Conservation (phyloP, 2,888 invertebrate species). For the Drosophila fulvimacula region DNA sequence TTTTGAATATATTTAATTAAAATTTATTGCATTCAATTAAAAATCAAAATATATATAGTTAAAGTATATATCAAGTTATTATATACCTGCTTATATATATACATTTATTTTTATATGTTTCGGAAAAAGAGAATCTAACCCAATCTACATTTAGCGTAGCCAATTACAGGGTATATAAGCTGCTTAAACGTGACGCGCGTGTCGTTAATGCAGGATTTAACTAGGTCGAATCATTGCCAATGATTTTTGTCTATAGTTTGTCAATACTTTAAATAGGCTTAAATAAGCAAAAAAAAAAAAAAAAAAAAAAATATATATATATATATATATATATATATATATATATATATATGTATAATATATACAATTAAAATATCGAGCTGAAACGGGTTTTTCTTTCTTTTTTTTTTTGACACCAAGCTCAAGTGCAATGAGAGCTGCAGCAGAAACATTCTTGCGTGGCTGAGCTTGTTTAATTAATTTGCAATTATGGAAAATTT, state of each 20-base stretch:
- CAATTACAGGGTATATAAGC: slow-evolving; percentile 3
- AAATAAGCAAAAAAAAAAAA: background rate
- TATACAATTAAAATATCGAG: too few relatives aligned
- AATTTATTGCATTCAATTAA: too few relatives aligned
- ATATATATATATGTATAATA: background rate
- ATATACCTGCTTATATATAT: too few relatives aligned
- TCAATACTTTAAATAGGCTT: background rate
- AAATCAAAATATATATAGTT: too few relatives aligned
- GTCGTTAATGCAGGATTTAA: slow-evolving; percentile 46
- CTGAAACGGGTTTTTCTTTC: slow-evolving; percentile 21
- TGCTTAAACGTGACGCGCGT: slow-evolving; percentile 49
- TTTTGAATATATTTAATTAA: too few relatives aligned
- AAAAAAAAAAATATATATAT: too few relatives aligned
- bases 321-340: background rate
- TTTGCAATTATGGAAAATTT: slow-evolving; percentile 63
- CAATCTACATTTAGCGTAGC: background rate
- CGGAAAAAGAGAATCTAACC: too few relatives aligned
- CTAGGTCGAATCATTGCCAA: slow-evolving; percentile 3
- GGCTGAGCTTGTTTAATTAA: slow-evolving; percentile 30
- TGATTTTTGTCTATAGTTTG: slow-evolving; percentile 5
- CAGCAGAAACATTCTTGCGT: slow-evolving; percentile 55
- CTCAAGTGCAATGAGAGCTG: slow-evolving; percentile 69
- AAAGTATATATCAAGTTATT: too few relatives aligned
- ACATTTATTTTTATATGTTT: too few relatives aligned
- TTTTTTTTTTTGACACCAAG: slow-evolving; percentile 24